A percentile compares a stretch with the other conserved stretches of the same genome.
phyloP scores from a whole-genome alignment of 2,888 invertebrate species.

The Luperina testacea region DNA sequence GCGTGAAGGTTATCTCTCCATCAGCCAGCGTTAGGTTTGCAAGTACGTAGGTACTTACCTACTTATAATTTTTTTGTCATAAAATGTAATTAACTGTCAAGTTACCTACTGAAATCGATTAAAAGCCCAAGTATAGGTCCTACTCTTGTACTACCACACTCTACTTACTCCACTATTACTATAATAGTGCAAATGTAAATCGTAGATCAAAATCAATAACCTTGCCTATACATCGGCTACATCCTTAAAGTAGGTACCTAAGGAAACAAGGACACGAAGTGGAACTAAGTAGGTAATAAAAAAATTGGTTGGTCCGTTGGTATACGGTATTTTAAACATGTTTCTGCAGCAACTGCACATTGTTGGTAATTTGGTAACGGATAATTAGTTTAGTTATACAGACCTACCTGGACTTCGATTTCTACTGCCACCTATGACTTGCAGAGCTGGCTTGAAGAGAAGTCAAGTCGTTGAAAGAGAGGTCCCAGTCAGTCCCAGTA shows the following conservation, averaged over 20 bases:
- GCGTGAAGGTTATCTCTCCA: too few species aligned
- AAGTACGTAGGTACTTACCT: too few species aligned
- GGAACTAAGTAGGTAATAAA: background rate
- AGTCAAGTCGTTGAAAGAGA: slow-evolving; percentile 15
- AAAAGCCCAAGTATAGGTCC: background rate
- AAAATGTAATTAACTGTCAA: background rate
- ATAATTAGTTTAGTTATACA: background rate
- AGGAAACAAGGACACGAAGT: background rate
- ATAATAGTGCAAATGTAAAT: background rate
- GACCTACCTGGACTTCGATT: slow-evolving; percentile 8
- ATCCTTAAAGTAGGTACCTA: background rate
- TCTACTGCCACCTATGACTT: slow-evolving; percentile 13
- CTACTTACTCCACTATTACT: background rate
- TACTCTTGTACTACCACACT: background rate
- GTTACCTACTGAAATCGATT: background rate
- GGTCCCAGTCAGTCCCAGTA: too few species aligned
- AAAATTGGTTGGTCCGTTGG: background rate
- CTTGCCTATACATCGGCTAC: background rate
- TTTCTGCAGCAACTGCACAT: background rate
- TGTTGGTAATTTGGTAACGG: background rate
- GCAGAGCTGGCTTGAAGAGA: slow-evolving; percentile 17
- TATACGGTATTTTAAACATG: background rate
- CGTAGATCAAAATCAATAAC: background rate
- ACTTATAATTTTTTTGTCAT: background rate
- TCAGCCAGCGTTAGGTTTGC: too few species aligned